Base-by-base conservation (phyloP, 2,888 invertebrate species). In the Ametastegia equiseti region DNA sequence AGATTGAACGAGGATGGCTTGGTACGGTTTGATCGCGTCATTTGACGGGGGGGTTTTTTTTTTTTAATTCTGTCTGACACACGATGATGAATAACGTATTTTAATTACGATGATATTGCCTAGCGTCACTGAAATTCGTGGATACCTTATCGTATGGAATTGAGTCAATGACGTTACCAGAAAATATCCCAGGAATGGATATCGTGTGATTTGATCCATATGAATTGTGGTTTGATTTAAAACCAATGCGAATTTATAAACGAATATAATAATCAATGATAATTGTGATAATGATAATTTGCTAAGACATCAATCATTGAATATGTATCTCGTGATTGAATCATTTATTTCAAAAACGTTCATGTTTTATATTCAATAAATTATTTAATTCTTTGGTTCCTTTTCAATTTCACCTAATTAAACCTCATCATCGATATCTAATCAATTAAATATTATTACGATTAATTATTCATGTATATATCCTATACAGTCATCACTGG, bases 31-130 rank as follows among this genome's bases (percentile, higher is more conserved):
- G 13, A 30, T 30, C 15, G 15, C 27, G 4, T 30, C 23, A 23
- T 57, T 27, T 9, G n/a, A n/a, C 2, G n/a, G 50, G 19, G 4
- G 50, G n/a, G 13, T 63, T 0, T 63, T 36, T n/a, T n/a, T n/a
- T 0, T 30, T 63, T 36, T 7, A 5, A 36, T n/a, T 33, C 2
- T 6, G n/a, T 33, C 15, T 15, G 36, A 67, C n/a, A 11, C 4
- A 39, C 65, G 65, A 39, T 65, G 6, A 36, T 36, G 4, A 65
- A 33, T 11, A 33, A 67, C 23, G 65, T 36, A 67, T 36, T 67
- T 11, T 19, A 67, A 67, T 67, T 67, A 39, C 65, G 65, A 63
- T 27, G 65, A 67, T 67, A 39, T 19, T 67, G 39, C 36, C n/a
- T 19, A 33, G 19, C n/a, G 65, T 39, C 11, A 67, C 36, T 36